Evolutionary conservation across 1,140 invertebrate species (phyloP), one percentile per base, ranked within the genome.

Genomic region (Scaptomyza hsui): DNA sequence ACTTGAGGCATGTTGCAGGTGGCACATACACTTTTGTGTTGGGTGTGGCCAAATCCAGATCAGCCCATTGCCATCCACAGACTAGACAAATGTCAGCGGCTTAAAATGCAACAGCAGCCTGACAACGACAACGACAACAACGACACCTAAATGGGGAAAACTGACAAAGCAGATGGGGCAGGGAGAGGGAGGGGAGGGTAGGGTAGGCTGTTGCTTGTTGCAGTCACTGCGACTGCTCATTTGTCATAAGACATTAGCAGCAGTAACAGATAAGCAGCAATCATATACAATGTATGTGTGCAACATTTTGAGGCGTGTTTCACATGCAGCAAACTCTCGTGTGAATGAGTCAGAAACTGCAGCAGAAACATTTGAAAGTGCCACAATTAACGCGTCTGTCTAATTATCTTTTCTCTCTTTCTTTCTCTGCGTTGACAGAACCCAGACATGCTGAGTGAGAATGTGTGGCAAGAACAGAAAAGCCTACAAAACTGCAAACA

Each of bases 371-470:
- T 70, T 64, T 70, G 53, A 73, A 72, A 73, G 74, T 73, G 74
- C 71, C 65, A 75, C 80, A 78, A 82, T 82, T 85, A 83, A 82
- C 79, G 79, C 75, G 70, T 78, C 60, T 78, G 47, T 82, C 79
- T 82, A 82, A 82, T 82, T 82, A 82, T 82, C 55, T 21, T 4
- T 4, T 21, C 19, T 21, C 19, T 21, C 19, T 21, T 21, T 4
- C 4, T 21, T 7, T 60, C 12, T 12, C 12, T 3, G 55, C 49
- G 45, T 65, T 76, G 75, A 82, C 75, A 82, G 64, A 15, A 24
- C 21, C n/a, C n/a, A 64, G 26, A 29, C 26, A 29, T 18, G 35
- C 1, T 1, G 10, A 56, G 16, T n/a, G n/a, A n/a, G n/a, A n/a
- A n/a, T n/a, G n/a, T 53, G 49, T 24, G 15, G 48, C 29, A 41